A percentile compares a stretch with the other conserved stretches of the same genome.
Conservation (phyloP, 2,888 invertebrate species). For the Orthosia cruda region DNA sequence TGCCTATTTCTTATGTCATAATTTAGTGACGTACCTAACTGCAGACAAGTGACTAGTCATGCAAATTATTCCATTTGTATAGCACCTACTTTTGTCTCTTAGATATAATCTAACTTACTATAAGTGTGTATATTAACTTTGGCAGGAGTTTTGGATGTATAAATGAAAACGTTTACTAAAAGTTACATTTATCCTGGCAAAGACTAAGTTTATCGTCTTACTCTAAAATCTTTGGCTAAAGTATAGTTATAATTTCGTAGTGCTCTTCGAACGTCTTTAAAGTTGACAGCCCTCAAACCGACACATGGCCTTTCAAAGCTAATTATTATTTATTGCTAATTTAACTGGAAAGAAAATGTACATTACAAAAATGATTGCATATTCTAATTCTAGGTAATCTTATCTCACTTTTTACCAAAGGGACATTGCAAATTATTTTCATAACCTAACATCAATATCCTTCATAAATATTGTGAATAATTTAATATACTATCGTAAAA, state of each 20-base stretch:
- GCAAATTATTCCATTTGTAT: constrained; percentile 18
- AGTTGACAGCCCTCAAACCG: constrained; percentile 1
- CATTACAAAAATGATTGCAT: neutral
- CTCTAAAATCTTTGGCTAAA: constrained; percentile 1
- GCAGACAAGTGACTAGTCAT: neutral
- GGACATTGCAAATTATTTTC: too few relatives aligned
- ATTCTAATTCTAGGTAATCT: neutral
- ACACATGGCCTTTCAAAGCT: neutral
- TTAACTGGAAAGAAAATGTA: constrained; percentile 1
- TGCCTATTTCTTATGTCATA: constrained; percentile 34
- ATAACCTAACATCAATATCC: too few relatives aligned
- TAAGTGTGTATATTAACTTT: neutral
- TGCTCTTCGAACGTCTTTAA: neutral
- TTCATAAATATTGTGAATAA: too few relatives aligned
- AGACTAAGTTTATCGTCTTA: neutral
- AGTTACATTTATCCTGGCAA: neutral
- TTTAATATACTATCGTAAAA: neutral
- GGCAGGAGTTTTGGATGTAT: neutral
- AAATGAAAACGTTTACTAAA: neutral
- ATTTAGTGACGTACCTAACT: constrained; percentile 6
- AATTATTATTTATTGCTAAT: neutral
- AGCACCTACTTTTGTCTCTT: neutral
- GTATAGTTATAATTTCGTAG: neutral
- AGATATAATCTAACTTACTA: neutral
- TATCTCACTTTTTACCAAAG: neutral